Conservation (phyloP, 2,888 invertebrate genomes). For the Acrobasis consociella region DNA sequence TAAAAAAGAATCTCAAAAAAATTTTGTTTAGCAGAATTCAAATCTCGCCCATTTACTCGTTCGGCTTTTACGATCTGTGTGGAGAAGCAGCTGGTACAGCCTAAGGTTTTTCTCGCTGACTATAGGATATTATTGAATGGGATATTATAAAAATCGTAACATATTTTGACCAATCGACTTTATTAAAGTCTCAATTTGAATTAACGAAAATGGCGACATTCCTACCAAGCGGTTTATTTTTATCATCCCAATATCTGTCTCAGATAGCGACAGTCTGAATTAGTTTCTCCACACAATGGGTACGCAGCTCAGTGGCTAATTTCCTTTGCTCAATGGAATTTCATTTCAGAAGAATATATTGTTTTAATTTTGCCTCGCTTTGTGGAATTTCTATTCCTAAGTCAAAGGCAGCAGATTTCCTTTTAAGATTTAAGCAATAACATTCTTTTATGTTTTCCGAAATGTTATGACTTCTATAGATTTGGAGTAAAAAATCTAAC, state of each 20-base stretch:
- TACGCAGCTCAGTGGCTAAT: neutral
- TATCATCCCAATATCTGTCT: neutral
- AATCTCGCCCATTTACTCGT: too few species aligned
- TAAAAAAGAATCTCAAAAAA: too few species aligned
- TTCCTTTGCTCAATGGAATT: slow-evolving; percentile 2
- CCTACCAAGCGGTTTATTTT: neutral
- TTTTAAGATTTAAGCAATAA: neutral
- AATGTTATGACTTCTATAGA: neutral
- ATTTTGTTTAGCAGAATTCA: too few species aligned
- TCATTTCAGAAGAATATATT: slow-evolving; percentile 2
- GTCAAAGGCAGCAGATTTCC: neutral
- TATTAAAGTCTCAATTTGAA: neutral
- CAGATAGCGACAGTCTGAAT: neutral
- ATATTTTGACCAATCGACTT: too few species aligned
- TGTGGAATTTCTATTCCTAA: neutral
- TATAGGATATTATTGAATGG: too few species aligned
- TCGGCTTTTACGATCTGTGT: too few species aligned
- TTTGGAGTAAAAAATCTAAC: too few species aligned
- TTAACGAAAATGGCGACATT: neutral
- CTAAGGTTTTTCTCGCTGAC: too few species aligned
- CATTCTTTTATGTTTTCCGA: neutral
- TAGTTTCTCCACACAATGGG: neutral
- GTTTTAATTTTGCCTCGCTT: neutral
- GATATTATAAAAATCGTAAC: too few species aligned
- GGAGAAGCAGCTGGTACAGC: too few species aligned